Evolutionary conservation across 2,113 vertebrate species (phyloP).

Genomic region (Phaethon lepturus): DNA sequence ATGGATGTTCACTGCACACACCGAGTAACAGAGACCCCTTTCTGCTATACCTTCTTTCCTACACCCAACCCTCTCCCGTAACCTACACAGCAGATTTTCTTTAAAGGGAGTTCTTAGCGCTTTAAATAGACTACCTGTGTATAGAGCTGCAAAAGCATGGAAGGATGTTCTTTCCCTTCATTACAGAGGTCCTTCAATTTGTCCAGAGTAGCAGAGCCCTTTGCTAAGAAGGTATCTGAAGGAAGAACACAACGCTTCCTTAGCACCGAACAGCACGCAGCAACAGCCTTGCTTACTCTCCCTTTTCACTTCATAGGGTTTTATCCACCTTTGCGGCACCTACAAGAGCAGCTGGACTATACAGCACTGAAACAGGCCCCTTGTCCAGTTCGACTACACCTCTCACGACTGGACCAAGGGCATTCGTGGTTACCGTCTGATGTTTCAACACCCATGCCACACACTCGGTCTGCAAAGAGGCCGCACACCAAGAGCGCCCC

Average conservation of each 20-base stretch:
- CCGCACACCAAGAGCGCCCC: rapidly evolving
- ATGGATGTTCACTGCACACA: rapidly evolving
- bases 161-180: conserved; percentile 83
- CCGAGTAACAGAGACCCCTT: rapidly evolving
- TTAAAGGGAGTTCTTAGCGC: neutral
- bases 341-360: rapidly evolving
- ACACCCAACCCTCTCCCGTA: neutral
- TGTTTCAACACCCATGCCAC: neutral
- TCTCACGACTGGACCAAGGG: rapidly evolving
- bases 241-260: neutral
- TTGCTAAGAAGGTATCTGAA: conserved; percentile 90
- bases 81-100: neutral
- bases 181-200: conserved; percentile 85
- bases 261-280: neutral
- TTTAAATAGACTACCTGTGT: conserved; percentile 83
- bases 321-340: rapidly evolving
- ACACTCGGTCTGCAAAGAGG: rapidly evolving
- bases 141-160: conserved; percentile 87
- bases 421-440: rapidly evolving
- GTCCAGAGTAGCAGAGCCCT: conserved; percentile 87
- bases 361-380: rapidly evolving
- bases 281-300: neutral
- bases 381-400: neutral
- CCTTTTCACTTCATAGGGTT: rapidly evolving
- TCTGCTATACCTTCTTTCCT: too few relatives aligned